Base-by-base conservation (phyloP, 2,888 invertebrate genomes). In the Troglohyphantes excavatus region DNA sequence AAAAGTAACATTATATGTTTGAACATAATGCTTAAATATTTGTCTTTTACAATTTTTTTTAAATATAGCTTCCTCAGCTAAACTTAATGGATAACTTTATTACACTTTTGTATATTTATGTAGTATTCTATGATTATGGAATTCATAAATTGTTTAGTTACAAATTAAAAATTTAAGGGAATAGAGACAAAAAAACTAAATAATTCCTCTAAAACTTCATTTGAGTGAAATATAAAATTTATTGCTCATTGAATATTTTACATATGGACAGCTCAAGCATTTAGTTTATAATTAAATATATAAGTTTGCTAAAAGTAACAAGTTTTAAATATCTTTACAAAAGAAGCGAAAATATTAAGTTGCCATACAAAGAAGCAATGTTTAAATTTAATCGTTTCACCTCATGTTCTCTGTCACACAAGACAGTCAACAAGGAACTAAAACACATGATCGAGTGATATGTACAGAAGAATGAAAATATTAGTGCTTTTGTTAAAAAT, bases 401-500 rank as follows among this genome's bases (percentile, higher is more conserved):
- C n/a, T n/a, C n/a, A 65, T 33, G 72, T 81, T 65, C 78, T 70
- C 70, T 65, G 63, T 39, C 29, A 63, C n/a, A 81, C 43, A n/a
- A n/a, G n/a, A 70, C 23, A 27, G 26, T 43, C 76, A 27, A 81
- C 68, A 89, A n/a, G 82, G 88, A 89, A 89, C 88, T 89, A 61
- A 89, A 89, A 73, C 67, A 63, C 63, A 86, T 70, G 68, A 86
- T 68, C 53, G 27, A 61, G 68, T 70, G 70, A 82, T 89, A 89
- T 89, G 82, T 89, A 89, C 88, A 89, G 7, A 68, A 65, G n/a
- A 63, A 33, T 61, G 53, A 59, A 65, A 68, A 53, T 39, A 68
- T 27, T 70, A 23, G 21, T 73, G 61, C 68, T 82, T 61, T 43
- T 39, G 39, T 27, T 63, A 73, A n/a, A 63, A 73, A 72, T 65